Evolutionary conservation across 2,888 invertebrate genomes (phyloP).

Genomic region (Pherbina coryleti): DNA sequence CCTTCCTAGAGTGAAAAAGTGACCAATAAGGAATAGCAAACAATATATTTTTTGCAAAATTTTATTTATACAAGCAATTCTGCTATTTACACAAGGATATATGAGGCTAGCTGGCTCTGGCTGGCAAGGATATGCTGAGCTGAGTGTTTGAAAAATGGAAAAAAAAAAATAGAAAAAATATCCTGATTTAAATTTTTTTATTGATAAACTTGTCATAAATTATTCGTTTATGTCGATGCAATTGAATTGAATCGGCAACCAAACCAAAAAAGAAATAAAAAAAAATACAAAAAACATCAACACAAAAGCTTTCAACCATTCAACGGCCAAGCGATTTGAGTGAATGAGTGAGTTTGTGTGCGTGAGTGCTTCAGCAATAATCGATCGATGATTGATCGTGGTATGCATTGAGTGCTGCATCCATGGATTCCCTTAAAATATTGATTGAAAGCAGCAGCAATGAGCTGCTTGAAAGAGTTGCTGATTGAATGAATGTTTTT

Average conservation of each 20-base stretch:
- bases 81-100: slow-evolving; percentile 22
- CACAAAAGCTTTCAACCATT: neutral
- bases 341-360: too few species aligned
- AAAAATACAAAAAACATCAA: neutral
- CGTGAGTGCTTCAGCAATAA: neutral
- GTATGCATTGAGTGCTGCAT: neutral
- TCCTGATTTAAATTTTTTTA: slow-evolving; percentile 5
- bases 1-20: too few species aligned
- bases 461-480: slow-evolving; percentile 5
- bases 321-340: neutral
- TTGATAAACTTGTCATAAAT: slow-evolving; percentile 34
- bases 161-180: neutral
- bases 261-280: neutral
- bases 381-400: slow-evolving; percentile 18
- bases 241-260: slow-evolving; percentile 16
- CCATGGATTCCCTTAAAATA: neutral
- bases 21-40: too few species aligned
- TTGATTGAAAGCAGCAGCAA: neutral
- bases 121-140: neutral
- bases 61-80: slow-evolving; percentile 29
- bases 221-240: slow-evolving; percentile 23
- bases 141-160: neutral
- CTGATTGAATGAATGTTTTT: slow-evolving; percentile 14
- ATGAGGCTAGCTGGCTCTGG: neutral
- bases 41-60: slow-evolving; percentile 4